Evolutionary conservation across 2,888 invertebrate genomes (phyloP).

Genomic region (Sphaerophoria taeniata): DNA sequence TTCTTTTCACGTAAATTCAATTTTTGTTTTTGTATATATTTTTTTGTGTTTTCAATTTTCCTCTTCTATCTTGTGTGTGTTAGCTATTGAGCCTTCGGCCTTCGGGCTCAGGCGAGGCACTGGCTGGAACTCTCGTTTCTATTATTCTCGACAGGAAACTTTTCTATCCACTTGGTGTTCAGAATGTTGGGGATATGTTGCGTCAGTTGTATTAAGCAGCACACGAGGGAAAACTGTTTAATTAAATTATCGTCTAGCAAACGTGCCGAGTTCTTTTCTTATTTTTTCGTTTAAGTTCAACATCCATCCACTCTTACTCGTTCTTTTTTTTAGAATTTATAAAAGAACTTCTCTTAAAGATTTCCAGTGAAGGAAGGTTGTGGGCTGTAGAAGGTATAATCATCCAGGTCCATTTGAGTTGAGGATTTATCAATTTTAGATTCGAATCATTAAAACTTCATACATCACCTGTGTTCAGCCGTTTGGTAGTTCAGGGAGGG

Average conservation of each 20-base stretch:
- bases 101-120: background rate
- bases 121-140: background rate
- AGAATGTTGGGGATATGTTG: conserved; percentile 23
- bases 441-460: conserved; percentile 47
- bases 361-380: conserved; percentile 2
- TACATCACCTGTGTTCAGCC: conserved; percentile 38
- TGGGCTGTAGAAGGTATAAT: background rate
- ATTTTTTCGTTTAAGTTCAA: conserved; percentile 46
- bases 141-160: conserved; percentile 23
- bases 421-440: conserved; percentile 61
- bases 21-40: conserved; percentile 5
- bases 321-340: background rate
- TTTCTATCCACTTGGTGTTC: conserved; percentile 1
- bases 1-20: conserved; percentile 46
- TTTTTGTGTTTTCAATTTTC: conserved; percentile 15
- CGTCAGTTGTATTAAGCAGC: conserved; percentile 45
- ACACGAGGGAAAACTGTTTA: conserved; percentile 52
- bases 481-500: background rate
- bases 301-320: conserved; percentile 4
- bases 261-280: conserved; percentile 46
- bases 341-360: background rate
- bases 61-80: conserved; percentile 8
- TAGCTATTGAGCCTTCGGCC: conserved; percentile 15
- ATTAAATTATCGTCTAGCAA: conserved; percentile 67
- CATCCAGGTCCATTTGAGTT: conserved; percentile 13